These are phyloP conservation scores for Ctena decussata DNA, from an alignment of 2,888 invertebrate genomes.

Conservation along the genomic window DNA sequence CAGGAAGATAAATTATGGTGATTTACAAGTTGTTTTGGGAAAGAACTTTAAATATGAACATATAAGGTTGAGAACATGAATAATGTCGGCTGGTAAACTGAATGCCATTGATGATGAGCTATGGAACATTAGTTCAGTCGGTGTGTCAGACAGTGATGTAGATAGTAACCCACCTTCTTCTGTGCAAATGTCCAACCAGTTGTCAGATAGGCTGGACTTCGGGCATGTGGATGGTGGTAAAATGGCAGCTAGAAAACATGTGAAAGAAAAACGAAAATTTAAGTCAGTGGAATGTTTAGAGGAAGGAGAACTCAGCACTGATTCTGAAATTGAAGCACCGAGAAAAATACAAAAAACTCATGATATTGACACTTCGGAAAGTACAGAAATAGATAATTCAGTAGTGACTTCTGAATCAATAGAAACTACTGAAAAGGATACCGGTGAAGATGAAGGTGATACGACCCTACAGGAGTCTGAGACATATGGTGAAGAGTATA, in stretches of 20 bases:
- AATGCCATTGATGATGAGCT: too few species aligned
- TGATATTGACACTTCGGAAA: background rate
- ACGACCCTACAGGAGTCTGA: background rate
- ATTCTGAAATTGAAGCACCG: background rate
- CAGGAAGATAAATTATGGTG: background rate
- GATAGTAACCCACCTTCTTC: slow-evolving; percentile 69
- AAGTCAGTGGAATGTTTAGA: background rate
- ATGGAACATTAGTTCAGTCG: background rate
- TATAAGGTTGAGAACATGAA: too few species aligned
- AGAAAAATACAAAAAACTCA: background rate
- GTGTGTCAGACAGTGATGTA: slow-evolving; percentile 1
- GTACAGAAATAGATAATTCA: background rate
- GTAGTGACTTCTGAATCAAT: background rate
- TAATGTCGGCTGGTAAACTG: too few species aligned
- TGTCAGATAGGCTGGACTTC: slow-evolving; percentile 75
- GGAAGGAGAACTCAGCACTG: slow-evolving; percentile 11
- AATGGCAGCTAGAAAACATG: background rate
- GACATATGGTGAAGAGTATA: slow-evolving; percentile 64
- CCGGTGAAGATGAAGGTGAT: slow-evolving; percentile 4
- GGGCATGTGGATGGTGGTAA: slow-evolving; percentile 75
- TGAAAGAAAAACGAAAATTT: slow-evolving; percentile 12
- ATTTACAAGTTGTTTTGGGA: too few species aligned
- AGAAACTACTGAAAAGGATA: background rate
- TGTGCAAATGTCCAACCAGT: slow-evolving; percentile 77
- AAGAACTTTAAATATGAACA: too few species aligned